Percentiles rank a stretch among this genome's conserved stretches.
Conservation (phyloP, 2,888 invertebrate species). For the Rhodophaea formosa region DNA sequence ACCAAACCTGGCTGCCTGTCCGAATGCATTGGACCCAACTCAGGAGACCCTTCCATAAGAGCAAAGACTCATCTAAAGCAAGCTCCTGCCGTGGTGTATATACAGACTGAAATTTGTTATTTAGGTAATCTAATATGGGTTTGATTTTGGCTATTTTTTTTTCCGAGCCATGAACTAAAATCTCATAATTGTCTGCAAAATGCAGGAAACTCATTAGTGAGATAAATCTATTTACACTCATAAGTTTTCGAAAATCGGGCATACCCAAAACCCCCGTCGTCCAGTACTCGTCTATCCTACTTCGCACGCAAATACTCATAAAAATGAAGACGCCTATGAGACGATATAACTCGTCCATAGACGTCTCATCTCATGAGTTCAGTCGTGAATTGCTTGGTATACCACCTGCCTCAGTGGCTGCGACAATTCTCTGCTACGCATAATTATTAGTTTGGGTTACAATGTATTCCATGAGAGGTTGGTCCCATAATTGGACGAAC, state of each 20-base stretch:
- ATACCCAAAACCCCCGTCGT: constrained; percentile 26
- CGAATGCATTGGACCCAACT: constrained; percentile 29
- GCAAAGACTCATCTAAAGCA: constrained; percentile 28
- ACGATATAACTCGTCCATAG: constrained; percentile 23
- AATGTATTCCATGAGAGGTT: constrained; percentile 18
- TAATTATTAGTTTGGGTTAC: constrained; percentile 20
- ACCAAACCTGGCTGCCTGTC: no score
- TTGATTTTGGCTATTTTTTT: constrained; percentile 21
- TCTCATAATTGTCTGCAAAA: constrained; percentile 20
- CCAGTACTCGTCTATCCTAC: constrained; percentile 25
- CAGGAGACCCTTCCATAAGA: constrained; percentile 30
- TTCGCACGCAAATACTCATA: neutral
- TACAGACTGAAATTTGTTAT: constrained; percentile 11
- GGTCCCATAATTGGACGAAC: constrained; percentile 21
- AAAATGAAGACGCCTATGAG: constrained; percentile 23
- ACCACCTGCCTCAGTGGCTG: constrained; percentile 13
- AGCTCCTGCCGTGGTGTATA: constrained; percentile 18
- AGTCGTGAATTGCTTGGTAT: constrained; percentile 19
- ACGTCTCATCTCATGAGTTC: constrained; percentile 26
- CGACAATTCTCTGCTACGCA: constrained; percentile 20
- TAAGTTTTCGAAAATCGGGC: constrained; percentile 26
- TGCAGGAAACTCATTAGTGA: constrained; percentile 12
- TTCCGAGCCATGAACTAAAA: constrained; percentile 5
- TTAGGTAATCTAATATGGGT: constrained; percentile 18
- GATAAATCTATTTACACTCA: constrained; percentile 16